Conservation (phyloP, 2,113 vertebrate species). For the Megaceryle maxima region DNA sequence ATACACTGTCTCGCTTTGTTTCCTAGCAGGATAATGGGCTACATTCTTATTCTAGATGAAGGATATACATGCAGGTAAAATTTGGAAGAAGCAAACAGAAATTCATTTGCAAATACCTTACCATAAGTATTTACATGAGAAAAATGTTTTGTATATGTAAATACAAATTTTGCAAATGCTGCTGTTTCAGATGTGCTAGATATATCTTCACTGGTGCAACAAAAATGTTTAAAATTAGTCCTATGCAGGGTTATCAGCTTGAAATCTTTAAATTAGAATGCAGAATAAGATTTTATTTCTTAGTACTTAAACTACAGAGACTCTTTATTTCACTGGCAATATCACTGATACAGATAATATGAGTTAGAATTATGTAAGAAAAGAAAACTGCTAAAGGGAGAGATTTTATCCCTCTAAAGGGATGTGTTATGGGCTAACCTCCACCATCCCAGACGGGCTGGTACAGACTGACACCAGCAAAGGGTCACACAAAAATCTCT, state of each 20-base stretch:
- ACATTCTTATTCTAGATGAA: not conserved
- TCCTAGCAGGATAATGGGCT: not conserved
- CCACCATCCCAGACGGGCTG: not conserved
- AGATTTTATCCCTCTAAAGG: no score
- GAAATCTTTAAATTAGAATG: not conserved
- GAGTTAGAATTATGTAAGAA: not conserved
- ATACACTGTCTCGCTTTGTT: not conserved
- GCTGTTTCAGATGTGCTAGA: not conserved
- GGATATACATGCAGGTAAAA: not conserved
- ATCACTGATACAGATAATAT: not conserved
- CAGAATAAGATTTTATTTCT: not conserved
- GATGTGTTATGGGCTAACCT: no score
- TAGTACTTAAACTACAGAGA: not conserved
- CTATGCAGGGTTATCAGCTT: not conserved
- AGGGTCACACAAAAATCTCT: not conserved
- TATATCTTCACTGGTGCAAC: not conserved
- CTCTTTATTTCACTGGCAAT: not conserved
- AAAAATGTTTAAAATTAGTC: not conserved
- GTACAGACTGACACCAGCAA: not conserved
- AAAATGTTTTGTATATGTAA: not conserved
- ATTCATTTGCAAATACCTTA: not conserved
- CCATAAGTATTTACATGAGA: not conserved
- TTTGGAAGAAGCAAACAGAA: not conserved
- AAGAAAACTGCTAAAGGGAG: not conserved
- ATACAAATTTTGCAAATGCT: not conserved